Percentiles rank a stretch among this genome's conserved stretches.
Evolutionary conservation across 2,113 vertebrate species (phyloP).

Genomic region (Pyxicephalus adspersus): DNA sequence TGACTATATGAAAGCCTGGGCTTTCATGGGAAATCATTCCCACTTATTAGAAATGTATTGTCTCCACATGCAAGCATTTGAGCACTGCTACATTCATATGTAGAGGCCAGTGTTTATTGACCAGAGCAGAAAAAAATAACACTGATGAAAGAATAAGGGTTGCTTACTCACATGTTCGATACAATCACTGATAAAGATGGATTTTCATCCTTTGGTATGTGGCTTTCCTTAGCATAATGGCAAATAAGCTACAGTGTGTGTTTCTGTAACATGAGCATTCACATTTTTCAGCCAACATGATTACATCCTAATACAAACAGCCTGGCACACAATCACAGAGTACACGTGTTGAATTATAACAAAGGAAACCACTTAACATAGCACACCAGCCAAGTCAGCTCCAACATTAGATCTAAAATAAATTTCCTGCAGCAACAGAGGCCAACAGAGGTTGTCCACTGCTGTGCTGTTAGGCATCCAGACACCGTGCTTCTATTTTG

Average conservation of each 20-base stretch:
- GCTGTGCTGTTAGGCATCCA: not conserved
- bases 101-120: no score
- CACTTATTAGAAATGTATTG: no score
- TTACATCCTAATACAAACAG: slow-evolving; percentile 25
- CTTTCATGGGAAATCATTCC: no score
- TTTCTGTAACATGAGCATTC: slow-evolving; percentile 14
- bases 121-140: no score
- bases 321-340: slow-evolving; percentile 32
- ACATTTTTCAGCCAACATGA: slow-evolving; percentile 33
- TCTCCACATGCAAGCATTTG: no score
- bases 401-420: slow-evolving; percentile 17
- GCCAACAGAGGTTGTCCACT: not conserved
- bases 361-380: slow-evolving; percentile 31
- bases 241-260: slow-evolving; percentile 10
- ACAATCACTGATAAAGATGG: no score
- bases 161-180: no score
- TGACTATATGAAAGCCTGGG: no score
- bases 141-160: no score
- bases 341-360: slow-evolving; percentile 31
- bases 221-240: not conserved
- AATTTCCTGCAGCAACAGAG: not conserved
- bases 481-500: no score
- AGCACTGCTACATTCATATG: no score
- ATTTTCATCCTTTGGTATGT: no score
- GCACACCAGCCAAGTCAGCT: not conserved